A percentile compares a stretch with the other conserved stretches of the same genome.
phyloP scores from a whole-genome alignment of 2,888 invertebrate genomes.

The Heteromurus nitidus region DNA sequence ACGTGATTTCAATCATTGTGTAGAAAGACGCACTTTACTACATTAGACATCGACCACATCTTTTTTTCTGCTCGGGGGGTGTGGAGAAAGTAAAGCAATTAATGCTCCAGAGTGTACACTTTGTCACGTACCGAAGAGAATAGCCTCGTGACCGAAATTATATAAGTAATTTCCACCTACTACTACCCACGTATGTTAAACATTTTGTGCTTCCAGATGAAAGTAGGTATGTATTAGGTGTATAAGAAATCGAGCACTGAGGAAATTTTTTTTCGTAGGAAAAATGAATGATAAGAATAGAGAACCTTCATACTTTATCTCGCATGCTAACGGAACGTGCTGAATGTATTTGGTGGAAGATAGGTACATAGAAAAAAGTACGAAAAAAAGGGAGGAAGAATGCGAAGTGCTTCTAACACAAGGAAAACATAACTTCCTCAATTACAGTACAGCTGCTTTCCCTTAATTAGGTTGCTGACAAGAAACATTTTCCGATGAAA shows the following conservation, averaged over 20 bases:
- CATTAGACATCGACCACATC: neutral
- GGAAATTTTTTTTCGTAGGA: neutral
- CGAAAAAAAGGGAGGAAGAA: too few species aligned
- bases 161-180: neutral
- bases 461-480: constrained; percentile 44
- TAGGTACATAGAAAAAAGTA: too few species aligned
- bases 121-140: constrained; percentile 38
- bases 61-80: neutral
- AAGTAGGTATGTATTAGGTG: neutral
- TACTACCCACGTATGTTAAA: neutral
- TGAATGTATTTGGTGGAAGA: neutral
- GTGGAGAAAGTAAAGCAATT: constrained; percentile 21
- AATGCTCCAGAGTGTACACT: constrained; percentile 23
- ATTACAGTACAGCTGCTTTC: constrained; percentile 38
- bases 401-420: too few species aligned
- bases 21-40: neutral
- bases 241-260: neutral
- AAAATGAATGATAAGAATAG: neutral
- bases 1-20: constrained; percentile 50
- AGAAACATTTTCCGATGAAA: constrained; percentile 37
- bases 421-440: too few species aligned
- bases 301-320: neutral
- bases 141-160: neutral
- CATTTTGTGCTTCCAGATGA: neutral
- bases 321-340: too few species aligned